Evolutionary conservation across 1,140 invertebrate genomes (phyloP), one percentile per base, ranked within the genome.

Genomic region (Muscidifurax raptorellus): DNA sequence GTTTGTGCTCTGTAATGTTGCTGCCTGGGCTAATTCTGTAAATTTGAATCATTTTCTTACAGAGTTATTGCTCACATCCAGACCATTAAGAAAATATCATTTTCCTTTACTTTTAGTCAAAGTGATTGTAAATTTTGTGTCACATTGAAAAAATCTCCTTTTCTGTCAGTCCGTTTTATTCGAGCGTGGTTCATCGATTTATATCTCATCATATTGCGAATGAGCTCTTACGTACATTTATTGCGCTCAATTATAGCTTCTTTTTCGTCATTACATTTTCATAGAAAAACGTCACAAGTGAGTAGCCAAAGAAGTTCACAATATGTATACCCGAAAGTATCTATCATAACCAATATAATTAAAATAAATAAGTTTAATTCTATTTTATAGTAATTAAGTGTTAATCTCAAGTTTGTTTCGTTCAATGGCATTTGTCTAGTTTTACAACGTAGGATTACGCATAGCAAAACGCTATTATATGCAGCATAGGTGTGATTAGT

Each of bases 1-100:
- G 28, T 71, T 86, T 52, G 52, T 83, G 80, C 44, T 80, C 44
- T 18, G 47, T 81, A 71, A 25, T 40, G 36, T 84, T 13, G 82
- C 32, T 67, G 52, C 15, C 27, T 74, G 32, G 36, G 18, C 77
- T 18, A 69, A 15, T 66, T 44, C 59, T 52, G 79, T 47, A 85
- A 85, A 1, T 75, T 66, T 59, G 22, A 5, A 52, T 52, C 47
- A 52, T 52, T 52, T 22, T n/a, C 3, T 59, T 4, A 59, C 22
- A 59, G 22, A 59, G 5, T 59, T n/a, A 59, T 22, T 7, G n/a
- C 5, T 59, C 18, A 77, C 44, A 79, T n/a, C 36, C 71, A 82
- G 64, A 71, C 28, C 79, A 85, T 79, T 85, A 85, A 85, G 84
- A 85, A 85, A 85, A 85, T 85, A 85, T 85, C n/a, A 66, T 76